A percentile compares a stretch with the other conserved stretches of the same genome.
Conservation (phyloP, 2,888 invertebrate species). For the Pogonocherus hispidulus region DNA sequence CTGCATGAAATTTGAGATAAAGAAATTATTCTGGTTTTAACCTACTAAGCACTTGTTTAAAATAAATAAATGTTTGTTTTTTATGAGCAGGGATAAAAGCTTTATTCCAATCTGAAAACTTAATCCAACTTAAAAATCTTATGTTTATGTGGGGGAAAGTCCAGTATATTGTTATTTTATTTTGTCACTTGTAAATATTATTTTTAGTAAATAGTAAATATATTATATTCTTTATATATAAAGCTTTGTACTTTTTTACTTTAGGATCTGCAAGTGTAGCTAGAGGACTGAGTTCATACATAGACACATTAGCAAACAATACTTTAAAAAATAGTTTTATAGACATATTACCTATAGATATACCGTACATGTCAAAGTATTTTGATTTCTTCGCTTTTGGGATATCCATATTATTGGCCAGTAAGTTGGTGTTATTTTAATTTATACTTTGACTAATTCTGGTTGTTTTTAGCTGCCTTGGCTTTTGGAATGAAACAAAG, state of each 20-base stretch:
- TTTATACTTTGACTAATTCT: neutral
- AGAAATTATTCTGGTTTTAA: too few species aligned
- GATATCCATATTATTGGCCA: conserved; percentile 78
- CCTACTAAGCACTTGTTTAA: too few species aligned
- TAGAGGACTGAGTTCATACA: conserved; percentile 82
- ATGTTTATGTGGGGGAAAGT: too few species aligned
- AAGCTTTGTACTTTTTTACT: conserved; percentile 43
- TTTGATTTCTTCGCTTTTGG: conserved; percentile 84
- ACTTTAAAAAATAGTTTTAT: conserved; percentile 76
- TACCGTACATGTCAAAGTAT: conserved; percentile 77
- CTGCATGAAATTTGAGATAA: too few species aligned
- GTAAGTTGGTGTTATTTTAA: conserved; percentile 64
- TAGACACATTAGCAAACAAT: conserved; percentile 78
- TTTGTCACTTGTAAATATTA: too few species aligned
- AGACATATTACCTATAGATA: conserved; percentile 76
- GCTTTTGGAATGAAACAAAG: conserved; percentile 92
- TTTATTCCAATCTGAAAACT: too few species aligned
- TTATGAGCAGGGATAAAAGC: too few species aligned
- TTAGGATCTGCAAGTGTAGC: conserved; percentile 86
- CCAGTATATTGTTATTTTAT: too few species aligned
- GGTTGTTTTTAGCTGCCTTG: conserved; percentile 73
- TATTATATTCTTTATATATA: neutral
- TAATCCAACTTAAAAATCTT: too few species aligned
- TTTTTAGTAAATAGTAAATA: too few species aligned
- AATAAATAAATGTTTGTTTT: too few species aligned